Base-by-base conservation (phyloP, 2,888 invertebrate genomes). In the Rotaria sp. region DNA sequence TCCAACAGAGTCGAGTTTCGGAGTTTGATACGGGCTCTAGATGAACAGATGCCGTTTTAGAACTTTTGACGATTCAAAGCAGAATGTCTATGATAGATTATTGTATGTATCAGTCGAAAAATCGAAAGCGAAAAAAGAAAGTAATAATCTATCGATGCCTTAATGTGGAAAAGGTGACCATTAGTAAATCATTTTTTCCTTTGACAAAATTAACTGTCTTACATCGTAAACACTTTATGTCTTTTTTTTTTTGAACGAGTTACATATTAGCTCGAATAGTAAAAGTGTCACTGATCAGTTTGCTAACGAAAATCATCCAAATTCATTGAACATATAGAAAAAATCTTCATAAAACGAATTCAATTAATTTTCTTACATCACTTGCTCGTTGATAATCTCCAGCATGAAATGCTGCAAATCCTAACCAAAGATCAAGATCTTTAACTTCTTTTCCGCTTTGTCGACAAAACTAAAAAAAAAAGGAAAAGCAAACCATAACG, bases 351-450 rank as follows among this genome's bases (percentile, higher is more conserved):
- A 5, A 50, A 50, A 50, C 18, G 50, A 57, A 38, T 8, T 1
- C 7, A 3, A 48, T 57, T n/a, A 18, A 7, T 13, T 26, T 67
- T 67, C 24, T 92, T 85, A 94, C 93, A 88, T 94, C 93, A 89
- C 95, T 92, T 0, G 96, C 94, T 89, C 94, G 93, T 89, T 94
- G 94, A 92, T 96, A 97, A 90, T 98, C 96, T 5, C 96, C 97
- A 87, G 96, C 93, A 91, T 98, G 97, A 92, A 97, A 99, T 89
- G 95, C 94, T 91, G 97, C 96, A 92, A 96, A 97, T 0, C 95
- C 97, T 87, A 95, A 93, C 97, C 98, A 98, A 88, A 95, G 92
- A 85, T 95, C 94, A 41, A 80, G 85, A 57, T 84, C 59, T 45
- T 75, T 85, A 11, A 86, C 52, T 38, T 50, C 86, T 85, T 86